Percentiles rank a stretch among this genome's conserved stretches.
Conservation (phyloP, 1,140 invertebrate species). For the Rhyacophila brunnea region DNA sequence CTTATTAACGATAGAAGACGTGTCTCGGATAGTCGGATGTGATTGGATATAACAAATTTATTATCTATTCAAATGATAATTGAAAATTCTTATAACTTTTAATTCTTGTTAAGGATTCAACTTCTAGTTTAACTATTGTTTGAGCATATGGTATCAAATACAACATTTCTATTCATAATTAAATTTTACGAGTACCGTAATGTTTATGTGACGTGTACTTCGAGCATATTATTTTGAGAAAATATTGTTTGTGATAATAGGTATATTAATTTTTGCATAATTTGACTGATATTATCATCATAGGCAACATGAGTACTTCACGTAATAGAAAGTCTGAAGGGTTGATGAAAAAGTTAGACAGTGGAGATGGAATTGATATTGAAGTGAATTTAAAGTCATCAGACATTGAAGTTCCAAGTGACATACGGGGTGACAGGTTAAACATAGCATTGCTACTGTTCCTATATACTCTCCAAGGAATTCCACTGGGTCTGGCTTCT, state of each 20-base stretch:
- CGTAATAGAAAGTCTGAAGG: constrained; percentile 18
- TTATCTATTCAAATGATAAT: too few relatives aligned
- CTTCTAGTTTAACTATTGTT: too few relatives aligned
- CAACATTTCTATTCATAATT: too few relatives aligned
- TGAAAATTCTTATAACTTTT: too few relatives aligned
- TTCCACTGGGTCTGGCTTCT: constrained; percentile 89
- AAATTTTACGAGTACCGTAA: neutral
- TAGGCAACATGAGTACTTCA: constrained; percentile 30
- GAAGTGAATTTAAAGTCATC: neutral
- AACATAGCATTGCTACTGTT: constrained; percentile 87
- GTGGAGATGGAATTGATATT: constrained; percentile 38
- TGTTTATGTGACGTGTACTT: constrained; percentile 32
- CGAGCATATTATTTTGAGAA: neutral
- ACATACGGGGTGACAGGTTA: constrained; percentile 68
- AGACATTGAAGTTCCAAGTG: constrained; percentile 44
- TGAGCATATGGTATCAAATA: neutral
- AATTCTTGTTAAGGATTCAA: too few relatives aligned
- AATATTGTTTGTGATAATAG: constrained; percentile 1
- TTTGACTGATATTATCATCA: constrained; percentile 8
- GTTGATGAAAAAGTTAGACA: constrained; percentile 40
- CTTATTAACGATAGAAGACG: too few relatives aligned
- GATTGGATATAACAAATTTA: too few relatives aligned
- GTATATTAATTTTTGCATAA: neutral
- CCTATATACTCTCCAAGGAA: constrained; percentile 93
- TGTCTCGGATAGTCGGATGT: too few relatives aligned